A percentile compares a stretch with the other conserved stretches of the same genome.
phyloP scores from a whole-genome alignment of 2,888 invertebrate genomes.

The Aelia acuminata region DNA sequence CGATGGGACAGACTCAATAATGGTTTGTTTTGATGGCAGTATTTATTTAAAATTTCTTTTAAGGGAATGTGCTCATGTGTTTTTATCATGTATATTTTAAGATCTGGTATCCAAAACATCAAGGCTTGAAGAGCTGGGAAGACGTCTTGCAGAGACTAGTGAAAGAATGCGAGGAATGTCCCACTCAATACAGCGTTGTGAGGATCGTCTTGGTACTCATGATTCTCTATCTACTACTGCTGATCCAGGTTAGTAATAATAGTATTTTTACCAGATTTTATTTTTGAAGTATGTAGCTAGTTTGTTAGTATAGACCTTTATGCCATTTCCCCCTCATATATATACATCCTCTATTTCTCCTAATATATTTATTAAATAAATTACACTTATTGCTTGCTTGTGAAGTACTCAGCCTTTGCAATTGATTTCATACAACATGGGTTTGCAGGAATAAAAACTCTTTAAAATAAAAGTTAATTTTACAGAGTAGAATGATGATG shows the following conservation, averaged over 20 bases:
- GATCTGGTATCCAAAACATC: slow-evolving; percentile 83
- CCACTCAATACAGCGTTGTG: slow-evolving; percentile 87
- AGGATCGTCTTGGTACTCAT: slow-evolving; percentile 85
- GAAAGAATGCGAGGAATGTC: slow-evolving; percentile 89
- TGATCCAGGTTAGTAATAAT: slow-evolving; percentile 74
- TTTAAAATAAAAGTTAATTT: too few relatives aligned
- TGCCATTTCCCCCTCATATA: too few relatives aligned
- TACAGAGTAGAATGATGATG: too few relatives aligned
- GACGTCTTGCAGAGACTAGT: slow-evolving; percentile 86
- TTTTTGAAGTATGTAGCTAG: background rate
- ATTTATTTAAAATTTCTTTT: background rate
- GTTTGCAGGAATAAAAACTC: too few relatives aligned
- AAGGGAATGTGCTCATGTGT: background rate
- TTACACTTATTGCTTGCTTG: too few relatives aligned
- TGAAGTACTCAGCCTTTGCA: too few relatives aligned
- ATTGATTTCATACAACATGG: too few relatives aligned
- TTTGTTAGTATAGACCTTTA: too few relatives aligned
- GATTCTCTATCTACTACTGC: slow-evolving; percentile 73
- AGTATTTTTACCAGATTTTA: background rate
- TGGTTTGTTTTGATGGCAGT: slow-evolving; percentile 68
- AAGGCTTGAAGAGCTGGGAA: slow-evolving; percentile 85
- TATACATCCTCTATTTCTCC: too few relatives aligned
- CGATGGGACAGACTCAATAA: slow-evolving; percentile 94
- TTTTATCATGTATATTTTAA: slow-evolving; percentile 67
- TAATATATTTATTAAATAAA: too few relatives aligned